Percentiles rank a stretch among this genome's conserved stretches.
phyloP scores from a whole-genome alignment of 1,140 invertebrate genomes.

The Vanessa tameamea region DNA sequence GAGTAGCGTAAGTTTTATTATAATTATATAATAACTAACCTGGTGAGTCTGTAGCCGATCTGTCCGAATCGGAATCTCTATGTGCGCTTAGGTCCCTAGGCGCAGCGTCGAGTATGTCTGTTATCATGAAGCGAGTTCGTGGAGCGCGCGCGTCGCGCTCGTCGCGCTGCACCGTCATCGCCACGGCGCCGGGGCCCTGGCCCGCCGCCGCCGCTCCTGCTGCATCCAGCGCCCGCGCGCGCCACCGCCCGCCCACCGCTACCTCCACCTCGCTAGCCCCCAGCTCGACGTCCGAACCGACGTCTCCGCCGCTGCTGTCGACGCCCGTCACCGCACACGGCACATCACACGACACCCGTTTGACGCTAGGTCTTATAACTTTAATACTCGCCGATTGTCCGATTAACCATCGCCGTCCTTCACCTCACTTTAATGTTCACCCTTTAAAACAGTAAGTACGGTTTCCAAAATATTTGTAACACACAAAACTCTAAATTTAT shows the following conservation, averaged over 20 bases:
- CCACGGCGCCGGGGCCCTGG: slow-evolving; percentile 64
- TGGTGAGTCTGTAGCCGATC: slow-evolving; percentile 72
- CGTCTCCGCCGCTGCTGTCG: neutral
- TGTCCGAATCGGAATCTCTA: slow-evolving; percentile 70
- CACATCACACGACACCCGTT: slow-evolving; percentile 49
- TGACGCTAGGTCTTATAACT: slow-evolving; percentile 13
- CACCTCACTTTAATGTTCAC: slow-evolving; percentile 15
- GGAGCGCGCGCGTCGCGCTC: slow-evolving; percentile 82
- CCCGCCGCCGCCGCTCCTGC: slow-evolving; percentile 63
- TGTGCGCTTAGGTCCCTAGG: slow-evolving; percentile 74
- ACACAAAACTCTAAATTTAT: slow-evolving; percentile 19
- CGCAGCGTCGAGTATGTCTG: slow-evolving; percentile 86
- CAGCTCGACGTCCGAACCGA: slow-evolving; percentile 45
- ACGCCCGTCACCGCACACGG: slow-evolving; percentile 54
- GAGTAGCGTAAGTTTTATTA: neutral
- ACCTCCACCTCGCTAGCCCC: slow-evolving; percentile 52
- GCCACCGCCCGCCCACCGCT: slow-evolving; percentile 50
- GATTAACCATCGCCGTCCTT: slow-evolving; percentile 17
- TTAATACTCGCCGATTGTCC: slow-evolving; percentile 12
- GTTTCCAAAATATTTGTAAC: slow-evolving; percentile 1
- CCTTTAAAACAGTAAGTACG: neutral
- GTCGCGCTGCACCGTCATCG: slow-evolving; percentile 76
- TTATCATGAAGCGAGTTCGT: slow-evolving; percentile 89
- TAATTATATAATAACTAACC: slow-evolving; percentile 34
- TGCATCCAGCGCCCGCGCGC: slow-evolving; percentile 67